Evolutionary conservation across 2,113 vertebrate genomes (phyloP).

Genomic region (Syrmaticus mikado): DNA sequence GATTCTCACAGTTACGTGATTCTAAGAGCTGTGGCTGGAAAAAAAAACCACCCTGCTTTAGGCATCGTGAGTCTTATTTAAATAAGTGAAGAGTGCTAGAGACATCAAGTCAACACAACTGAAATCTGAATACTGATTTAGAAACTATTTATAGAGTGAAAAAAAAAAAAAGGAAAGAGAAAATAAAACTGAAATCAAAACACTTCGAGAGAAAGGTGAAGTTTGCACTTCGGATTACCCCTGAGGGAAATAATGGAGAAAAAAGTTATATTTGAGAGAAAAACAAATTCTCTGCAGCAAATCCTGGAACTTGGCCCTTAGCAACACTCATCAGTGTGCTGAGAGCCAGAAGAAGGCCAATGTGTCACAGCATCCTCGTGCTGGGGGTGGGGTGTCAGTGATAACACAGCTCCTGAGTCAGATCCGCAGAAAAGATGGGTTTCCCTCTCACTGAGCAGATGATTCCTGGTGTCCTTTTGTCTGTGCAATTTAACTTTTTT

Average conservation of each 20-base stretch:
- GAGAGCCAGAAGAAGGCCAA: neutral
- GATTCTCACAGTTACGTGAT: slow-evolving; percentile 8
- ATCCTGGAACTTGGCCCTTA: neutral
- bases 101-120: neutral
- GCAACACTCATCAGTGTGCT: neutral
- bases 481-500: neutral
- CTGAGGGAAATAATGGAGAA: neutral
- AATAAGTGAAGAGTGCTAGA: neutral
- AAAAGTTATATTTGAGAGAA: neutral
- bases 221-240: neutral
- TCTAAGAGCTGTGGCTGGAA: slow-evolving; percentile 9
- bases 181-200: slow-evolving; percentile 12
- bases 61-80: neutral
- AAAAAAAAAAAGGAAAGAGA: neutral
- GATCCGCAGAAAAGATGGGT: neutral
- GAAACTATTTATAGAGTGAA: neutral
- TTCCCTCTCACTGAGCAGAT: neutral
- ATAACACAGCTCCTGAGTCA: neutral
- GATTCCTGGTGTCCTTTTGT: neutral
- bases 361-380: neutral
- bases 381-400: neutral
- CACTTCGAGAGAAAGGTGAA: neutral
- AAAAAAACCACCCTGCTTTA: neutral
- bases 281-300: neutral
- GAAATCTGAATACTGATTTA: neutral